Evolutionary conservation across 2,888 invertebrate species (phyloP).

Genomic region (Hermaeophaga mercurialis): DNA sequence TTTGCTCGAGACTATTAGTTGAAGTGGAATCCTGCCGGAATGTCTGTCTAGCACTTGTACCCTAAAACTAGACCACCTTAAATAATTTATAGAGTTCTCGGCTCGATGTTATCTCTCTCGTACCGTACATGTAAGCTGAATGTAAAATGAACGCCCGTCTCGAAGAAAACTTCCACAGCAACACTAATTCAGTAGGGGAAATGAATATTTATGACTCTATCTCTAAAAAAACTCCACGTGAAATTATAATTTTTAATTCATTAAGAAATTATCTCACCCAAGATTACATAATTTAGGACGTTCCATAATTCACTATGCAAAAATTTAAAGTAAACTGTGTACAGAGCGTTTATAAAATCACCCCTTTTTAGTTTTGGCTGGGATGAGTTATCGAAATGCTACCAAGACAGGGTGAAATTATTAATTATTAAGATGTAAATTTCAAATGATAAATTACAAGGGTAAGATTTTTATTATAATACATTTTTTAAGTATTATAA

Average conservation of each 20-base stretch:
- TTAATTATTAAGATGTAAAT: too few relatives aligned
- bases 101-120: slow-evolving; percentile 5
- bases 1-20: slow-evolving; percentile 6
- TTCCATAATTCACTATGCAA: too few relatives aligned
- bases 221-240: slow-evolving; percentile 6
- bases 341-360: too few relatives aligned
- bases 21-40: slow-evolving; percentile 10
- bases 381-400: too few relatives aligned
- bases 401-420: too few relatives aligned
- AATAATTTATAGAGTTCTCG: slow-evolving; percentile 17
- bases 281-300: too few relatives aligned
- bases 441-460: too few relatives aligned
- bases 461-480: too few relatives aligned
- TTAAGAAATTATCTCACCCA: too few relatives aligned
- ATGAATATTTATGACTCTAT: slow-evolving; percentile 18
- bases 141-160: slow-evolving; percentile 15
- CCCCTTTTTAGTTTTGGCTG: too few relatives aligned
- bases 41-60: slow-evolving; percentile 11
- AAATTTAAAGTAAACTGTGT: too few relatives aligned
- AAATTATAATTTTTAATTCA: slow-evolving; percentile 4
- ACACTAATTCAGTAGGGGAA: slow-evolving; percentile 18
- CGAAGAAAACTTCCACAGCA: slow-evolving; percentile 14
- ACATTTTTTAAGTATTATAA: too few relatives aligned
- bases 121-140: slow-evolving; percentile 5
- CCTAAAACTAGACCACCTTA: slow-evolving; percentile 16